Conservation (phyloP, 92 coral and sea anemone genomes). For the Zoanthus gigantus region DNA sequence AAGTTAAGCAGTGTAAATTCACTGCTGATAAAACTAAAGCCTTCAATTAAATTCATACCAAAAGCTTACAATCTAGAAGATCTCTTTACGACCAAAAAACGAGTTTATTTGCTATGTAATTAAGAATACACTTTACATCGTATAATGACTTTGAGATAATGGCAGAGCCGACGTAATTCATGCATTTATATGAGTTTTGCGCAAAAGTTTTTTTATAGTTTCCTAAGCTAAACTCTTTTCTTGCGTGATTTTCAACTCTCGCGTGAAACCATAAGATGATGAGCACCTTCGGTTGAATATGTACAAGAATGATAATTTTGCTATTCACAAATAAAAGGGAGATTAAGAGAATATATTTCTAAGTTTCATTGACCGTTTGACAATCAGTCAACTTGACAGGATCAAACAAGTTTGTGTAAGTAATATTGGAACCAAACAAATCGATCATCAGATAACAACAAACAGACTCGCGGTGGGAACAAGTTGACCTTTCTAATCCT, state of each 20-base stretch:
- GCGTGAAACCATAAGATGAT: conserved; percentile 41
- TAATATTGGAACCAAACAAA: conserved; percentile 49
- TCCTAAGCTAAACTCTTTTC: background rate
- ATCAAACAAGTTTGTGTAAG: conserved; percentile 54
- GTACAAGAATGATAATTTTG: conserved; percentile 29
- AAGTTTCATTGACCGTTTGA: conserved; percentile 24
- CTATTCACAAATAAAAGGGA: conserved; percentile 31
- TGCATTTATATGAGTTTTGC: conserved; percentile 26
- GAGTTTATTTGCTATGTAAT: conserved; percentile 35
- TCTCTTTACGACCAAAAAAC: conserved; percentile 27
- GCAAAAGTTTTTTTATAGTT: background rate
- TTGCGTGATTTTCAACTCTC: conserved; percentile 30
- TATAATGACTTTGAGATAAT: conserved; percentile 45
- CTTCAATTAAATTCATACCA: conserved; percentile 45
- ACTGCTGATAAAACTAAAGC: conserved; percentile 39
- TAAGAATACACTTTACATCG: conserved; percentile 19
- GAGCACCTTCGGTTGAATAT: background rate
- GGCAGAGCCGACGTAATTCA: conserved; percentile 22
- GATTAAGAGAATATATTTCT: conserved; percentile 34
- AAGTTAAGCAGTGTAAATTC: conserved; percentile 51
- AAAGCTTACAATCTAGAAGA: conserved; percentile 31
- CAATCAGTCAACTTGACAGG: conserved; percentile 48
- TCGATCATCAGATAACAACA: conserved; percentile 51
- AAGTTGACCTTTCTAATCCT: conserved; percentile 47
- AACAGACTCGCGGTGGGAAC: conserved; percentile 44